Percentiles rank a stretch among this genome's conserved stretches.
Evolutionary conservation across 2,888 invertebrate species (phyloP).

Genomic region (Sminthurinus aureus): DNA sequence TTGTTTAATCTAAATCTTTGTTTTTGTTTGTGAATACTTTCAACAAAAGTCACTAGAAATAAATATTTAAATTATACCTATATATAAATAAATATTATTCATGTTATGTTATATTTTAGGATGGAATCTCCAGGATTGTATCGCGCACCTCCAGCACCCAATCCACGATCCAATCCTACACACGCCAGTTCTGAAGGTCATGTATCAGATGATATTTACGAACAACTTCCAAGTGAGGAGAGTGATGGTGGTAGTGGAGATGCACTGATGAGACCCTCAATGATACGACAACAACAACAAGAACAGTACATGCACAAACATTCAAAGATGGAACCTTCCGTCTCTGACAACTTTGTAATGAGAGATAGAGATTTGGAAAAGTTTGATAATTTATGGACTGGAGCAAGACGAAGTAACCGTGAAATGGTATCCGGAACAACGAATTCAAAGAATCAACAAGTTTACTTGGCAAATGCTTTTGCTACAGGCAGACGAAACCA

Average conservation of each 20-base stretch:
- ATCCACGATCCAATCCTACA: slow-evolving; percentile 49
- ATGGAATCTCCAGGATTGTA: slow-evolving; percentile 60
- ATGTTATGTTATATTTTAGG: slow-evolving; percentile 36
- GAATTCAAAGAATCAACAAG: slow-evolving; percentile 47
- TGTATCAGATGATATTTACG: slow-evolving; percentile 69
- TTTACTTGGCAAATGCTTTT: slow-evolving; percentile 54
- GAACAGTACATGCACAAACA: slow-evolving; percentile 40
- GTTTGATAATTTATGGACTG: slow-evolving; percentile 58
- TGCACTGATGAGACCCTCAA: slow-evolving; percentile 55
- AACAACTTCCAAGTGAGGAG: slow-evolving; percentile 74
- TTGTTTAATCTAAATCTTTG: neutral
- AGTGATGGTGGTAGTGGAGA: slow-evolving; percentile 65
- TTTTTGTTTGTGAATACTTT: no score
- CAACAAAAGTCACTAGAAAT: no score
- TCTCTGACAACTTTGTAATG: slow-evolving; percentile 56
- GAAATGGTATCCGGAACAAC: slow-evolving; percentile 46
- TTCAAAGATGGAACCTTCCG: slow-evolving; percentile 57
- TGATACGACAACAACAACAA: slow-evolving; percentile 52
- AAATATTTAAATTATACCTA: no score
- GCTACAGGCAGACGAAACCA: slow-evolving; percentile 59
- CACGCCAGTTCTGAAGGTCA: slow-evolving; percentile 49
- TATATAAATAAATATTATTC: no score
- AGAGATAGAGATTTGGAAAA: slow-evolving; percentile 54
- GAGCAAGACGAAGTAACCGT: slow-evolving; percentile 56
- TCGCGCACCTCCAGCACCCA: slow-evolving; percentile 57